Evolutionary conservation across 2,797 vertebrate genomes (phyloP).

Genomic region (Leptatherina wallacei): DNA sequence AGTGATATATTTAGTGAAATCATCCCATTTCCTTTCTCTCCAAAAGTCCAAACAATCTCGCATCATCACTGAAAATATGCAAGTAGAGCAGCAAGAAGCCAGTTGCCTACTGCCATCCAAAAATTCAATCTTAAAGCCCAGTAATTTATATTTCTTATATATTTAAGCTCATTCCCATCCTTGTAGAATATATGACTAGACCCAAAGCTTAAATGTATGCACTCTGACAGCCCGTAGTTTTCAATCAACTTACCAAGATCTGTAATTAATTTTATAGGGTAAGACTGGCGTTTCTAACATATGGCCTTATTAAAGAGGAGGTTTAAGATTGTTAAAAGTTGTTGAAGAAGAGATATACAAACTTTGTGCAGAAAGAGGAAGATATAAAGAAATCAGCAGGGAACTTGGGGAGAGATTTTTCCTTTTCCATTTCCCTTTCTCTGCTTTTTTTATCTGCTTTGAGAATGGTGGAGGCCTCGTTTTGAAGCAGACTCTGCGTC

Average conservation of each 20-base stretch:
- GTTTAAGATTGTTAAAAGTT: slow-evolving; percentile 8
- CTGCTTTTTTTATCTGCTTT: slow-evolving; percentile 37
- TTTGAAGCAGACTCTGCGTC: slow-evolving; percentile 35
- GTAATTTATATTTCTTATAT: background rate
- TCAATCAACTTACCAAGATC: background rate
- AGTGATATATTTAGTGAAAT: background rate
- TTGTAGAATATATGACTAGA: background rate
- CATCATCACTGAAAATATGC: too few relatives aligned
- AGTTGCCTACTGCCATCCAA: background rate
- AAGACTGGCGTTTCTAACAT: slow-evolving; percentile 4
- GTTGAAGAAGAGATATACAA: slow-evolving; percentile 19
- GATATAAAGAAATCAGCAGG: slow-evolving; percentile 51
- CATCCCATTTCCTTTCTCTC: background rate
- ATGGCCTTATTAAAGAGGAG: slow-evolving; percentile 14
- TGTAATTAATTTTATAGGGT: slow-evolving; percentile 10
- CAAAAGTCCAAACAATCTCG: background rate
- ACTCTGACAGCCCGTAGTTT: background rate
- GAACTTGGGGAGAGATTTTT: slow-evolving; percentile 55
- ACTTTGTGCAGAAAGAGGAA: slow-evolving; percentile 27
- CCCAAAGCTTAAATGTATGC: too few relatives aligned
- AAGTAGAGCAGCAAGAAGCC: too few relatives aligned
- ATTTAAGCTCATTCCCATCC: background rate
- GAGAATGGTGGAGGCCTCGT: slow-evolving; percentile 34
- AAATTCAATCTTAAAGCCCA: background rate
- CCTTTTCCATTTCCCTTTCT: slow-evolving; percentile 29